Evolutionary conservation across 1,140 invertebrate species (phyloP).

Genomic region (Idris sp.): DNA sequence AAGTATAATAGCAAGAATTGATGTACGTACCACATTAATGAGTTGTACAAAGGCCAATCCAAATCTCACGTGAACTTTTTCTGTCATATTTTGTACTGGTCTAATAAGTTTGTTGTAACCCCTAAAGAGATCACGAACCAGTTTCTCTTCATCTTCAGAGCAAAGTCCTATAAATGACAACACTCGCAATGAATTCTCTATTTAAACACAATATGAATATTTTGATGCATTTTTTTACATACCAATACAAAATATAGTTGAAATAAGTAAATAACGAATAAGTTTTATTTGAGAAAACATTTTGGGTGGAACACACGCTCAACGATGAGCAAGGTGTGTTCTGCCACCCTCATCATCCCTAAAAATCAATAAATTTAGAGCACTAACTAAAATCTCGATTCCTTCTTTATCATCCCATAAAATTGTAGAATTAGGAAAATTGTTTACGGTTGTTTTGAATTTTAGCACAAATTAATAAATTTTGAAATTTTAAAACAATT

Average conservation of each 20-base stretch:
- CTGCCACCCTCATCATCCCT: conserved; percentile 48
- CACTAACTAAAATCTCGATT: conserved; percentile 25
- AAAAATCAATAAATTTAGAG: conserved; percentile 55
- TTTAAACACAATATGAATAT: not conserved
- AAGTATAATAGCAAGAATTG: too few relatives aligned
- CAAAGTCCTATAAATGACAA: conserved; percentile 80
- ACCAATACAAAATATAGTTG: conserved; percentile 71
- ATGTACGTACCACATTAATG: conserved; percentile 99
- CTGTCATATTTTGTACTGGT: conserved; percentile 98
- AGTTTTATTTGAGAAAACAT: conserved; percentile 71
- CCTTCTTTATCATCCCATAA: conserved; percentile 47
- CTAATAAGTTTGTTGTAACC: conserved; percentile 99
- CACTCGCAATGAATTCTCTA: not conserved
- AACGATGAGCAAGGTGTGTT: conserved; percentile 18
- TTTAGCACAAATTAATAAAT: too few relatives aligned
- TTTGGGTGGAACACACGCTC: conserved; percentile 65
- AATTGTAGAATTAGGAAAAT: conserved; percentile 11
- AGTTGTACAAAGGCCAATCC: conserved; percentile 98
- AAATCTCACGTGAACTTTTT: conserved; percentile 97
- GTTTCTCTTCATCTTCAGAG: conserved; percentile 96
- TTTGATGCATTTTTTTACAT: conserved; percentile 30
- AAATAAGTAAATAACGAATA: conserved; percentile 69
- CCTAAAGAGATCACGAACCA: conserved; percentile 97
- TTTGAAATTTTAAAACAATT: too few relatives aligned
- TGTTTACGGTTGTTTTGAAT: conserved; percentile 18